Evolutionary conservation across 2,113 vertebrate species (phyloP).

Genomic region (Heterocephalus glaber): DNA sequence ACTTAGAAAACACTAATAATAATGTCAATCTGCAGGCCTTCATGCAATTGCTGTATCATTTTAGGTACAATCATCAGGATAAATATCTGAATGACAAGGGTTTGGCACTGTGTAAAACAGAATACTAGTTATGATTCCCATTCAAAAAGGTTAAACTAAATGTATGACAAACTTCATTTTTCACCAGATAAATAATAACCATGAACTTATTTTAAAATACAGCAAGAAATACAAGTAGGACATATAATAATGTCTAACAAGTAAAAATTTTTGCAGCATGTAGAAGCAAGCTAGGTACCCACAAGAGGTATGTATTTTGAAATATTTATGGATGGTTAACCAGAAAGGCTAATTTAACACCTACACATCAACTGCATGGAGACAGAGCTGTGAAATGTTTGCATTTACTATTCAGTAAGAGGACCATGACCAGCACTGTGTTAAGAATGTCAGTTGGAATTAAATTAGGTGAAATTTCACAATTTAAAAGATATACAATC

Average conservation of each 20-base stretch:
- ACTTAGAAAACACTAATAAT: constrained; percentile 30
- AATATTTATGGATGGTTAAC: constrained; percentile 78
- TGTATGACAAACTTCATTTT: constrained; percentile 35
- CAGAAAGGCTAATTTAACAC: constrained; percentile 80
- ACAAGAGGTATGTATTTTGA: constrained; percentile 75
- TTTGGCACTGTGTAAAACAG: constrained; percentile 28
- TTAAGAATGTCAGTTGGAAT: constrained; percentile 63
- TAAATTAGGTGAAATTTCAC: constrained; percentile 71
- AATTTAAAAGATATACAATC: constrained; percentile 67
- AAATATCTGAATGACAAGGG: constrained; percentile 32
- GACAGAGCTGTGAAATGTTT: constrained; percentile 67
- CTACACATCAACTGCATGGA: constrained; percentile 76
- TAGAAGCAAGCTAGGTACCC: constrained; percentile 78
- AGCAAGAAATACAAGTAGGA: constrained; percentile 62
- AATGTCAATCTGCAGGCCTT: constrained; percentile 40
- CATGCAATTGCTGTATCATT: constrained; percentile 50
- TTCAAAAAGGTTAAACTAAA: constrained; percentile 42
- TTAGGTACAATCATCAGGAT: constrained; percentile 36
- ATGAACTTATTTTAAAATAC: constrained; percentile 65
- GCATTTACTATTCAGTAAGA: constrained; percentile 69
- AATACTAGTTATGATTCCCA: constrained; percentile 26
- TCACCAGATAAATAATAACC: constrained; percentile 54
- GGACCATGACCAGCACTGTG: constrained; percentile 32
- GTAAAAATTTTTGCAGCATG: constrained; percentile 73
- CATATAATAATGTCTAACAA: constrained; percentile 67